phyloP scores from a whole-genome alignment of 2,797 vertebrate species.

The Nyctibius grandis region DNA sequence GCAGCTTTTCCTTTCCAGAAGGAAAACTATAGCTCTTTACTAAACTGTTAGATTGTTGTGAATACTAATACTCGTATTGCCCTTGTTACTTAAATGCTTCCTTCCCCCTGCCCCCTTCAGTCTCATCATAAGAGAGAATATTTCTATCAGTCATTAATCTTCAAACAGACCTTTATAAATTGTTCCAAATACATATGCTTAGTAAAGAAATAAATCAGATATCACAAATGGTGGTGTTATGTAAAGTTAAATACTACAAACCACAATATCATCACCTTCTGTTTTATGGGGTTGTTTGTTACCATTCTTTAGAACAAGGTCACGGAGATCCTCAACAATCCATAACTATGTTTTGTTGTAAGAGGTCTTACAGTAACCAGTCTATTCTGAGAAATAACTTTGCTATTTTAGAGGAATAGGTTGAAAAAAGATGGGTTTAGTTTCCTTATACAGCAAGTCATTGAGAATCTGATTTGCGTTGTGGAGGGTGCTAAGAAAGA shows the following conservation, averaged over 20 bases:
- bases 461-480: not conserved
- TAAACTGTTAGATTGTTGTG: not conserved
- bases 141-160: not conserved
- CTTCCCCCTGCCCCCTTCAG: not conserved
- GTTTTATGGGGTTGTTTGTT: not conserved
- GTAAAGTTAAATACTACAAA: not conserved
- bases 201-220: not conserved
- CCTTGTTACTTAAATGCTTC: not conserved
- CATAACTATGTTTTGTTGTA: not conserved
- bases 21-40: not conserved
- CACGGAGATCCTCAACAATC: not conserved
- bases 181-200: not conserved
- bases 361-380: constrained; percentile 12
- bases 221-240: not conserved
- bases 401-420: not conserved
- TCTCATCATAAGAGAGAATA: not conserved
- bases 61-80: not conserved
- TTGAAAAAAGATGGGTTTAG: not conserved
- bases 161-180: not conserved
- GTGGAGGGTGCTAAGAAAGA: not conserved
- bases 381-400: constrained; percentile 17
- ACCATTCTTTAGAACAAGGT: not conserved
- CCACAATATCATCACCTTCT: not conserved
- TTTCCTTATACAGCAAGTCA: not conserved
- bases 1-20: not conserved